A percentile compares a stretch with the other conserved stretches of the same genome.
phyloP scores from a whole-genome alignment of 2,797 vertebrate species.

The Todus mexicanus region DNA sequence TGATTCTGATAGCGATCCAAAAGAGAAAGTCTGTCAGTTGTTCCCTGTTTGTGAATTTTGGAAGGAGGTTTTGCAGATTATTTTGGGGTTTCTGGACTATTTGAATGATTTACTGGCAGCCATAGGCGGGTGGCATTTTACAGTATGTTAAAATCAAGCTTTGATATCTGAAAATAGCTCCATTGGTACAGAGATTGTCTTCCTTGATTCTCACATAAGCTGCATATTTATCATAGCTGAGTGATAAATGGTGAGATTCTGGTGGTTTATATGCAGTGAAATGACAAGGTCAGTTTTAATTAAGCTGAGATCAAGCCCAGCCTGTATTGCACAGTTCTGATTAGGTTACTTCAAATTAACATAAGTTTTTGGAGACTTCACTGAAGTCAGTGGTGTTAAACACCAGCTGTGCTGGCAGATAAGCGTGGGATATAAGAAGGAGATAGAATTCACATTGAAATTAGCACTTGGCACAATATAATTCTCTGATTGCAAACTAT shows the following conservation, averaged over 20 bases:
- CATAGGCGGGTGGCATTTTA: slow-evolving; percentile 58
- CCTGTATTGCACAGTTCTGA: slow-evolving; percentile 80
- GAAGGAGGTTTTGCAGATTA: slow-evolving; percentile 50
- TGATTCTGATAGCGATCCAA: slow-evolving; percentile 44
- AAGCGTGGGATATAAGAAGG: slow-evolving; percentile 83
- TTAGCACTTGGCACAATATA: slow-evolving; percentile 88
- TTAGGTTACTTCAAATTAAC: slow-evolving; percentile 85
- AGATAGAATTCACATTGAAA: slow-evolving; percentile 87
- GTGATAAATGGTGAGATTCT: slow-evolving; percentile 74
- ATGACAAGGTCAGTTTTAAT: slow-evolving; percentile 85
- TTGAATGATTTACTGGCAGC: slow-evolving; percentile 63
- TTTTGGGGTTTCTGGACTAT: slow-evolving; percentile 67
- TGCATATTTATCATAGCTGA: slow-evolving; percentile 72
- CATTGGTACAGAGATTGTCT: slow-evolving; percentile 49
- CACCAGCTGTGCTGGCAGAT: slow-evolving; percentile 86
- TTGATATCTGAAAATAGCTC: slow-evolving; percentile 71
- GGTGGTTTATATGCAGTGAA: slow-evolving; percentile 74
- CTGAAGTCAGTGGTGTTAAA: slow-evolving; percentile 84
- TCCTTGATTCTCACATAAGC: slow-evolving; percentile 61
- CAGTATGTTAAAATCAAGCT: slow-evolving; percentile 48
- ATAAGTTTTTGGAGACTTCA: slow-evolving; percentile 83
- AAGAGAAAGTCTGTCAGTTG: slow-evolving; percentile 43
- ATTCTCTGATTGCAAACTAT: slow-evolving; percentile 89
- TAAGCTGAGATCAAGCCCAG: slow-evolving; percentile 80
- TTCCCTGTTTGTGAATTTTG: slow-evolving; percentile 16